These are phyloP conservation scores for Zhuqinia jingwanae DNA, from an alignment of 2,888 invertebrate genomes.

Conservation along the genomic window DNA sequence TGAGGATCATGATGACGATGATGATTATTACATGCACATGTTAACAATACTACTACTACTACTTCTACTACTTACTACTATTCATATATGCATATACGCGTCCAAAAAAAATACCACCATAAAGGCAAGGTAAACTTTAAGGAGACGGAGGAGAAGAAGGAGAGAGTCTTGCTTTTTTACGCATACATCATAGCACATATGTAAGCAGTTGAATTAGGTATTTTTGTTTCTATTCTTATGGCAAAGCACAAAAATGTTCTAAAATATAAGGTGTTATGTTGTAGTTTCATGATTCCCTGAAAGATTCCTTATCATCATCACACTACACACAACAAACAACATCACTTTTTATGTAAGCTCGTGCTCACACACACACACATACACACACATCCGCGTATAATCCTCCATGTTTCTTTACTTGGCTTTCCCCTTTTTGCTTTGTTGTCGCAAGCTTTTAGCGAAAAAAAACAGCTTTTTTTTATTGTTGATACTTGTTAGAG, in stretches of 20 bases:
- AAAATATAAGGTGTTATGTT: not conserved
- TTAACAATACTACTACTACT: too few relatives aligned
- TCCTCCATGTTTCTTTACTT: not conserved
- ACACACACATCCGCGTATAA: slow-evolving; percentile 23
- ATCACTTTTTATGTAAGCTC: not conserved
- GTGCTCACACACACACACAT: not conserved
- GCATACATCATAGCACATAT: too few relatives aligned
- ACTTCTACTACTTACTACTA: too few relatives aligned
- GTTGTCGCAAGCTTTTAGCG: slow-evolving; percentile 27
- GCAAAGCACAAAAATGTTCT: slow-evolving; percentile 4
- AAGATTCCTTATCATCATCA: slow-evolving; percentile 22
- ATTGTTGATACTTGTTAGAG: slow-evolving; percentile 54
- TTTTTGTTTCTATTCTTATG: not conserved
- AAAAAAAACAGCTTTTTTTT: slow-evolving; percentile 61
- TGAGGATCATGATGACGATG: slow-evolving; percentile 44
- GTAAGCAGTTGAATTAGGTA: too few relatives aligned
- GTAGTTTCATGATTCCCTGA: not conserved
- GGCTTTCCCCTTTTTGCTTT: slow-evolving; percentile 44
- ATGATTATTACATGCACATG: slow-evolving; percentile 28
- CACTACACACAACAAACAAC: too few relatives aligned
- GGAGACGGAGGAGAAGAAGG: too few relatives aligned
- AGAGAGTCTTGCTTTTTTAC: too few relatives aligned
- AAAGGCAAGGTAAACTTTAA: slow-evolving; percentile 30
- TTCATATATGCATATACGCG: slow-evolving; percentile 35
- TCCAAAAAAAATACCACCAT: slow-evolving; percentile 2